Conservation (phyloP, 2,888 invertebrate species). For the Euzophera pinguis region DNA sequence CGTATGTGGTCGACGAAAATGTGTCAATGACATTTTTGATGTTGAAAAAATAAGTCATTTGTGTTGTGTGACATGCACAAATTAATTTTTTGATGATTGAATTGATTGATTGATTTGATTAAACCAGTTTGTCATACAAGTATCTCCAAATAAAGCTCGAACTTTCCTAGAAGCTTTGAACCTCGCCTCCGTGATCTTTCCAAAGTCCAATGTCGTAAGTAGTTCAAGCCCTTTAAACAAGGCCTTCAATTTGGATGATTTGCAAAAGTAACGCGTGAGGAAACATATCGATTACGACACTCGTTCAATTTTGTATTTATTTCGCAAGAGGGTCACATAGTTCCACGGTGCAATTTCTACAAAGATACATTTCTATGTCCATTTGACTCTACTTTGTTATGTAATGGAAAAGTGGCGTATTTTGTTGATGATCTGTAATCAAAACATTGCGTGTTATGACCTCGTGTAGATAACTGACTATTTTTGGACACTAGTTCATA, state of each 20-base stretch:
- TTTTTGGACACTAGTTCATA: too few relatives aligned
- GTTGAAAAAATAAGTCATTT: too few relatives aligned
- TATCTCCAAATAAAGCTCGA: background rate
- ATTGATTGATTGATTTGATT: background rate
- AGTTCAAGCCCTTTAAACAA: background rate
- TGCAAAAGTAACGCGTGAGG: background rate
- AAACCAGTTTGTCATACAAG: too few relatives aligned
- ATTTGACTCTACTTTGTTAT: background rate
- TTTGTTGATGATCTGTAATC: conserved; percentile 8
- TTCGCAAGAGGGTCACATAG: conserved; percentile 1
- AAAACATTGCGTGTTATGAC: background rate
- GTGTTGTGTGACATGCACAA: too few relatives aligned
- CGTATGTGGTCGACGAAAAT: too few relatives aligned
- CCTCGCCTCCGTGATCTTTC: background rate
- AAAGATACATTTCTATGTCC: conserved; percentile 1
- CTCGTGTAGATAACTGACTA: background rate
- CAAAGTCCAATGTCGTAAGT: background rate
- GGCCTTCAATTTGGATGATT: background rate
- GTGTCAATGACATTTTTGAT: too few relatives aligned
- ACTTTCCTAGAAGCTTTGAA: background rate
- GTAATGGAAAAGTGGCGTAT: background rate
- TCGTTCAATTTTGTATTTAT: conserved; percentile 3
- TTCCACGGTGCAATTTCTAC: background rate
- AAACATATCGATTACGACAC: background rate
- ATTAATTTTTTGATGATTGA: background rate